Percentiles rank a stretch among this genome's conserved stretches.
Evolutionary conservation across 2,888 invertebrate species (phyloP).

Genomic region (Liopterus haemorrhoidalis): DNA sequence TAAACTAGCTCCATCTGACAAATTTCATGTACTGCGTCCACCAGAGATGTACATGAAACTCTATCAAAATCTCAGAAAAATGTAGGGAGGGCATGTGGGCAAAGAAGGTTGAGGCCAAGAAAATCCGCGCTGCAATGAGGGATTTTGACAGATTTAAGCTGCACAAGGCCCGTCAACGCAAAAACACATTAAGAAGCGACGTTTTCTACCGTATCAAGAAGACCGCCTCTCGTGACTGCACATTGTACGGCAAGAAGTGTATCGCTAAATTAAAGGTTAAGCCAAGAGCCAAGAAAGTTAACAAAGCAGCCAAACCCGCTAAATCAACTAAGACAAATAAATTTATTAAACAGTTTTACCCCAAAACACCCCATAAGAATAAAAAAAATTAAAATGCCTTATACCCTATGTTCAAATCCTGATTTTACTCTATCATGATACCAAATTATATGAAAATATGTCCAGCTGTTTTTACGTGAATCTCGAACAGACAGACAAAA

Average conservation of each 20-base stretch:
- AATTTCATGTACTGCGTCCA: conserved; percentile 85
- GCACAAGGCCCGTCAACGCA: conserved; percentile 78
- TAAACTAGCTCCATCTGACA: conserved; percentile 88
- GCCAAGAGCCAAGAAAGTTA: conserved; percentile 36
- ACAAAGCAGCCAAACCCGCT: conserved; percentile 48
- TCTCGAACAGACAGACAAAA: no score
- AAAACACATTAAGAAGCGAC: conserved; percentile 73
- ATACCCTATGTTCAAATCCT: no score
- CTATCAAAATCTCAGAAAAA: conserved; percentile 74
- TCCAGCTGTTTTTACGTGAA: no score
- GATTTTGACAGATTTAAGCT: conserved; percentile 97
- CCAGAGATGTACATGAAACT: conserved; percentile 86
- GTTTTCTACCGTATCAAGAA: conserved; percentile 69
- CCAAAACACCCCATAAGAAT: no score
- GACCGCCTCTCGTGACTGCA: conserved; percentile 58
- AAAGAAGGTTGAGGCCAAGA: conserved; percentile 76
- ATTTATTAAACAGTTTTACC: neutral
- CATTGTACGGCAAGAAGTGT: conserved; percentile 52
- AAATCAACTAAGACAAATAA: conserved; percentile 50
- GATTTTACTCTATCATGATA: no score
- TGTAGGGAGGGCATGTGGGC: conserved; percentile 91
- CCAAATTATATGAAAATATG: no score
- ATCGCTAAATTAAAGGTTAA: conserved; percentile 53
- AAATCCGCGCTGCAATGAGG: conserved; percentile 76
- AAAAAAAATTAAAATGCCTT: no score